Base-by-base conservation (phyloP, 2,888 invertebrate genomes). In the Rotaria socialis region DNA sequence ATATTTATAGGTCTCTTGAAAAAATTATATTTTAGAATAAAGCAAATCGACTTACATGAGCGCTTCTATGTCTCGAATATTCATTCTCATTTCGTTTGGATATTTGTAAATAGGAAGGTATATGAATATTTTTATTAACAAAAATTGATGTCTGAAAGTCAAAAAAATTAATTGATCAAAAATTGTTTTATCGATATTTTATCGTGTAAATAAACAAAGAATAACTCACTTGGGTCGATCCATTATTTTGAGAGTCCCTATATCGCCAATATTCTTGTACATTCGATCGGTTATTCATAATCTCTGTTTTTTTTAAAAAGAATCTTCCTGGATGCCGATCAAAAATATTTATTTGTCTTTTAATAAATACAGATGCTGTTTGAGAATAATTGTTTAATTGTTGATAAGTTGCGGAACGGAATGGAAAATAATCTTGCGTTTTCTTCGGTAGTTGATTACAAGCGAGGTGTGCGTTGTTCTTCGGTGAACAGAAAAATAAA, bases 201-300 rank as follows among this genome's bases (percentile, higher is more conserved):
- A 16, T 52, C 0, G 16, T 14, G 14, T 52, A 52, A 52, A 52
- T 16, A 16, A 52, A 52, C 3, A 8, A 52, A 11, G 52, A 52
- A 16, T 16, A 27, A 16, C 67, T 6, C 35, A 67, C 67, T 35
- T 41, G 35, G 4, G 5, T 67, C 7, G 67, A 67, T 35, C 6
- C 8, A 35, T 22, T 7, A 24, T 24, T 1, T 10, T 47, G 47
- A 47, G 80, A 47, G n/a, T 80, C 47, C 24, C 80, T 7, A 80
- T 47, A 80, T n/a, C 80, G 80, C 47, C 47, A n/a, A 80, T 80
- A 80, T 47, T 80, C 22, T 47, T 80, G 80, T 19, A 80, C 24
- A n/a, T 24, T 47, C 3, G 43, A 14, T 47, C 47, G 5, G 19
- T 14, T 35, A 67, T 67, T 67, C 67, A 67, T 67, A 67, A 7